A percentile compares a stretch with the other conserved stretches of the same genome.
Conservation (phyloP, 2,113 vertebrate genomes). For the Benitochromis conjunctus region DNA sequence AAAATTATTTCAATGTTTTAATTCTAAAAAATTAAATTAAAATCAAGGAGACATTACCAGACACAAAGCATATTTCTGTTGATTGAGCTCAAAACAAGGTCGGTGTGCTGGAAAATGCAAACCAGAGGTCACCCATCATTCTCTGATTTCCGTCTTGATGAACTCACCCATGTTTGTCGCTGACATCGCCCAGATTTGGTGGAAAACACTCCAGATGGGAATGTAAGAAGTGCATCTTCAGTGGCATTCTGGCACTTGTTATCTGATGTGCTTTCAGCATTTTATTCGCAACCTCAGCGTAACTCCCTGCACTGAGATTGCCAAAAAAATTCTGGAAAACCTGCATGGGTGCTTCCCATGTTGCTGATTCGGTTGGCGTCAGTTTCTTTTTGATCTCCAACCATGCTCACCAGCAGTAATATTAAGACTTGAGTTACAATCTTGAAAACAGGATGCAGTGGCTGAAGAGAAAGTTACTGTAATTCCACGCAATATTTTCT, state of each 20-base stretch:
- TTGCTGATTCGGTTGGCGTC: not conserved
- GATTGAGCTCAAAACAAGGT: not conserved
- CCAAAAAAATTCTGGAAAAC: not conserved
- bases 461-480: not conserved
- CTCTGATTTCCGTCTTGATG: not conserved
- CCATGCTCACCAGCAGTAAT: not conserved
- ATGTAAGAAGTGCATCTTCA: not conserved
- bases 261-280: not conserved
- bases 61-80: not conserved
- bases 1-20: not conserved
- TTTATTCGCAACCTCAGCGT: not conserved
- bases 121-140: not conserved
- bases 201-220: not conserved
- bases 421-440: not conserved
- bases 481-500: not conserved
- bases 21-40: not conserved
- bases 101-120: not conserved
- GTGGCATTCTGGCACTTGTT: not conserved
- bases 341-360: not conserved
- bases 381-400: not conserved
- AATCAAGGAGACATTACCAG: accelerated
- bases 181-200: not conserved
- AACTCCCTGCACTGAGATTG: not conserved
- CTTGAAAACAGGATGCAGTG: not conserved
- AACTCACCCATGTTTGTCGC: not conserved